Evolutionary conservation across 1,140 invertebrate species (phyloP), one percentile per base, ranked within the genome.

Genomic region (Drusus annulatus): DNA sequence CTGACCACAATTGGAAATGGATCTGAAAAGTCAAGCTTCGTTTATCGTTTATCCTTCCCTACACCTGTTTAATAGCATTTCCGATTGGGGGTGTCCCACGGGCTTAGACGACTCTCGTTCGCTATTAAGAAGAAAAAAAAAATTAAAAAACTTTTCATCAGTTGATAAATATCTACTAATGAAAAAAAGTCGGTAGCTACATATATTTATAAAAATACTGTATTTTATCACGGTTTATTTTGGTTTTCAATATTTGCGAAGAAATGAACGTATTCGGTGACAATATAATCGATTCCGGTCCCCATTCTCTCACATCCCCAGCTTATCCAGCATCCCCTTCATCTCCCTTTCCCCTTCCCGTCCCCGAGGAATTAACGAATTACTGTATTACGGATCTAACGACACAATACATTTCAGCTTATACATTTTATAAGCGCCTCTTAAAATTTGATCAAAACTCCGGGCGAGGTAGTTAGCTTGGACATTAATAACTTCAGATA

Each of bases 401-500:
- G 80, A 78, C 80, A 81, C 80, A 81, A 78, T 81, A 78, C 76
- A 78, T 78, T 78, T 58, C 25, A 56, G 45, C 69, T 73, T 78
- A 73, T 69, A 60, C 52, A 77, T 81, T 81, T 73, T 81, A 81
- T 81, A 76, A 65, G 60, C 79, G 73, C 58, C 62, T 80, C 79
- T 75, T 80, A 80, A 80, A 80, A 63, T 74, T 62, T 74, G 58
- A 80, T 75, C 71, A 80, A 80, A 80, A 62, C 71, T 50, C 31
- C 74, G 19, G 21, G 16, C 28, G 60, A 16, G 54, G 54, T 58
- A 58, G 54, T 17, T 21, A 58, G 28, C 68, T 52, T 50, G 68
- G 50, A 71, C 68, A 71, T 65, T 76, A 76, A 76, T 76, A 76
- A 76, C 73, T 71, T 25, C 17, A 50, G 68, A 71, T 71, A 71